Evolutionary conservation across 2,113 vertebrate genomes (phyloP).

Genomic region (Oreamnos americanus): DNA sequence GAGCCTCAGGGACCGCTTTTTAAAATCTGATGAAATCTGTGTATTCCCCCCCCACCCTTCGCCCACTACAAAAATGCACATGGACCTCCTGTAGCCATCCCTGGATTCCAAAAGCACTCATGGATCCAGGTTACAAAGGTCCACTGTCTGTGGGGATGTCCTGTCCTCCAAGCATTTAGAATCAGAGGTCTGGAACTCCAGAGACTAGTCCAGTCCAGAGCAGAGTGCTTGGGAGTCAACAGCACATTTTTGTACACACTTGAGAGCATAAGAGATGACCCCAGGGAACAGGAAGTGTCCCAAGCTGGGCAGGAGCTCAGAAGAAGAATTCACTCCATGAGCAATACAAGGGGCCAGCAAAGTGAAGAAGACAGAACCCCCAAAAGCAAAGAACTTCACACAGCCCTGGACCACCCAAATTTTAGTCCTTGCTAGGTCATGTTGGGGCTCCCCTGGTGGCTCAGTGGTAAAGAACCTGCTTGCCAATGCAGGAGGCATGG

Average conservation of each 20-base stretch:
- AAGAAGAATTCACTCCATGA: not conserved
- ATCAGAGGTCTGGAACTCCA: not conserved
- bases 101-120: not conserved
- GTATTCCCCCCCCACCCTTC: accelerated
- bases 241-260: not conserved
- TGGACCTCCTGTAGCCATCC: not conserved
- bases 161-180: not conserved
- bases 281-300: not conserved
- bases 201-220: not conserved
- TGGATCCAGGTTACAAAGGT: not conserved
- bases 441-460: not conserved
- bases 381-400: accelerated
- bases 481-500: not conserved
- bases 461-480: not conserved
- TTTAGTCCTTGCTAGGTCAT: not conserved
- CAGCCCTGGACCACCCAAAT: accelerated
- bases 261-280: not conserved
- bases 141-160: accelerated
- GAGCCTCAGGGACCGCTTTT: not conserved
- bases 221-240: accelerated
- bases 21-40: not conserved
- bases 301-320: not conserved
- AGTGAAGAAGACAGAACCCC: not conserved
- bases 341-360: not conserved
- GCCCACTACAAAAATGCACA: accelerated